These are phyloP conservation scores for Parus major DNA, from an alignment of 2,113 vertebrate genomes.

Conservation along the genomic window DNA sequence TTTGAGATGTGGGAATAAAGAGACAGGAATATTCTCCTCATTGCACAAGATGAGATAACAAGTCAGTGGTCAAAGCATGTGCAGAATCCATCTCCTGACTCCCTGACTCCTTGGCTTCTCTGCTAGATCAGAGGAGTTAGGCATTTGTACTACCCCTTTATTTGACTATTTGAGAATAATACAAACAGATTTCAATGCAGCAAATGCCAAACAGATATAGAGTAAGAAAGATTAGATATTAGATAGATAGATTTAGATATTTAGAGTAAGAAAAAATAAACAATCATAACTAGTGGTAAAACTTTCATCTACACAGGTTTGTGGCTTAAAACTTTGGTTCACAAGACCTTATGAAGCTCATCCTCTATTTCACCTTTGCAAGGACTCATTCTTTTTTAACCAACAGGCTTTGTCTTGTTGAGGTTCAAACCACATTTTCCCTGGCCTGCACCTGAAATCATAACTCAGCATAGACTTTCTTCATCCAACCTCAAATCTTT, in stretches of 20 bases:
- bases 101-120: background rate
- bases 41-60: background rate
- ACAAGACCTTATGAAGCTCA: background rate
- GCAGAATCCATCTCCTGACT: background rate
- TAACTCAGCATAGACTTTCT: conserved; percentile 25
- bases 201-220: background rate
- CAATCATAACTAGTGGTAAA: background rate
- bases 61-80: background rate
- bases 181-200: background rate
- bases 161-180: background rate
- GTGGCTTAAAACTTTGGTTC: background rate
- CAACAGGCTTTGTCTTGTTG: background rate
- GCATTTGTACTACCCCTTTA: background rate
- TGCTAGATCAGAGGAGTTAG: background rate
- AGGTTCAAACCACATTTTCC: conserved; percentile 16
- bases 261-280: background rate
- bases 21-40: background rate
- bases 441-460: conserved; percentile 28
- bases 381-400: background rate
- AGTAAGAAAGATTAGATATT: background rate
- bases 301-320: background rate
- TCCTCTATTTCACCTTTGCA: background rate
- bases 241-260: too few relatives aligned
- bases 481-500: conserved; percentile 20
- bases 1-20: background rate